phyloP scores from a whole-genome alignment of 2,113 vertebrate genomes.

The Gadus chalcogrammus region DNA sequence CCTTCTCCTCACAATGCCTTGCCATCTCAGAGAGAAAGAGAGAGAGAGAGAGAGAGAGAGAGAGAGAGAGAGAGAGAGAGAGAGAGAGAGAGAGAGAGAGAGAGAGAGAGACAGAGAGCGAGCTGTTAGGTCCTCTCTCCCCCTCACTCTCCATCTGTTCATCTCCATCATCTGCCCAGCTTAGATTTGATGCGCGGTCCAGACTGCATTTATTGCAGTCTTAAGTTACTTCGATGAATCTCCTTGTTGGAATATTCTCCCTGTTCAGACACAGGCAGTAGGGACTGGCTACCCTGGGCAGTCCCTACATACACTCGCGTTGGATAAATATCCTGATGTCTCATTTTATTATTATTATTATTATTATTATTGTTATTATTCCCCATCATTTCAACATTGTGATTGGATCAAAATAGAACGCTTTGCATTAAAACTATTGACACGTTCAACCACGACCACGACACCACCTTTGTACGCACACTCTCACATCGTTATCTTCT shows the following conservation, averaged over 20 bases:
- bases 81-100: background rate
- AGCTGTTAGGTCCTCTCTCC: conserved; percentile 3
- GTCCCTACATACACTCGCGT: background rate
- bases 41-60: too few relatives aligned
- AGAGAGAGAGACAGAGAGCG: conserved; percentile 15
- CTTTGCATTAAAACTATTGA: background rate
- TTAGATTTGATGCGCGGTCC: conserved; percentile 8
- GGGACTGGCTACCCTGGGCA: too few relatives aligned
- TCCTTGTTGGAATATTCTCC: conserved; percentile 10
- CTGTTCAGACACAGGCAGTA: background rate
- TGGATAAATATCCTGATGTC: background rate
- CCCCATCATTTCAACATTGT: background rate
- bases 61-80: too few relatives aligned
- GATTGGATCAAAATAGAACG: background rate
- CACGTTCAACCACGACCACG: background rate
- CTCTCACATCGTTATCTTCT: background rate
- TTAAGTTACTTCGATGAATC: conserved; percentile 6
- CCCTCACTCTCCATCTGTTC: conserved; percentile 25
- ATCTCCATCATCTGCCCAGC: conserved; percentile 13
- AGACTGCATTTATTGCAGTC: conserved; percentile 1
- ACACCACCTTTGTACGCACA: background rate
- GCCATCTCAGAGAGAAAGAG: conserved; percentile 7
- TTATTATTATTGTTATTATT: too few relatives aligned
- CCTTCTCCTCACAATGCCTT: conserved; percentile 44
- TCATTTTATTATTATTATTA: background rate